Base-by-base conservation (phyloP, 2,113 vertebrate genomes). In the Nothoprocta pentlandii region DNA sequence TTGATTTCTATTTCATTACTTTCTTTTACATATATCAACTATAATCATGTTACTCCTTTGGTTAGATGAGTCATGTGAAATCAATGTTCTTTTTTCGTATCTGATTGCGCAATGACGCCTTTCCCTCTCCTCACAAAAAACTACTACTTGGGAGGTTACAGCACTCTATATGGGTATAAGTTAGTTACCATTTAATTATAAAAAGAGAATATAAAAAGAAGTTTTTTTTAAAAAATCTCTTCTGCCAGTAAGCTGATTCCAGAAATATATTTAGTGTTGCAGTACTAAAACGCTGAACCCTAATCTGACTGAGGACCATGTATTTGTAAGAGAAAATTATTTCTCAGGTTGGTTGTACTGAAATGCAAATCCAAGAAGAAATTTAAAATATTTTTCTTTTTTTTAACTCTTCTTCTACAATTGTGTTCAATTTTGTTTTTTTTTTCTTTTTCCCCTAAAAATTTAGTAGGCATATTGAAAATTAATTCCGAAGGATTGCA, bases 1-100 rank as follows among this genome's bases (percentile, higher is more conserved):
- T 32, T 70, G 22, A 17, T 49, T 81, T 4, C 2, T 84, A 34
- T 92, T 92, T 84, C 56, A 78, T 89, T 92, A 53, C 44, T 78
- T 79, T 85, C 15, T 39, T 95, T 92, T 80, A 76, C 91, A 79
- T 28, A 76, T 85, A 81, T n/a, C 41, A 79, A 34, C 76, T 82
- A 66, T 28, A 92, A 69, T 41, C 5, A 3, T 28, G 25, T 82
- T 69, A 91, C 13, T 36, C 15, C 4, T 62, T 85, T 42, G 3
- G 32, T 54, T 79, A 5, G 7, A 13, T 87, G 34, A 61, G 16
- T 79, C 15, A 41, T 5, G 78, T 66, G 34, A 39, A 84, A 83
- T 16, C 26, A 42, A 8, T 61, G 23, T 6, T 21, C 90, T 78
- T 69, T 68, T 49, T 34, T 90, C n/a, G 32, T 22, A 25, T 75